These are phyloP conservation scores for Desmodus rotundus DNA, from an alignment of 2,113 vertebrate genomes.

Conservation along the genomic window DNA sequence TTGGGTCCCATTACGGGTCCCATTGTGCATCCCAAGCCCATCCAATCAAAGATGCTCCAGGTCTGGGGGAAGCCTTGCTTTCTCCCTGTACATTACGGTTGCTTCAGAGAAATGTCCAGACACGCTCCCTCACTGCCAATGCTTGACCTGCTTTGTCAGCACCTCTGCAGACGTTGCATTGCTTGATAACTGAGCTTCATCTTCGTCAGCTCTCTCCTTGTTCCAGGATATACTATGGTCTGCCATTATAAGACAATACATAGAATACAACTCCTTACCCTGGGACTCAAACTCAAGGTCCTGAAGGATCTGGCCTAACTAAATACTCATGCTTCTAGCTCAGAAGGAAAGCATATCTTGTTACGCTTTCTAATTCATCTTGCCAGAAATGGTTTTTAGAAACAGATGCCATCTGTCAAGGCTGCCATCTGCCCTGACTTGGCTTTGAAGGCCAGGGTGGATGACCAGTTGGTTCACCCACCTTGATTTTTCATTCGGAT, in stretches of 20 bases:
- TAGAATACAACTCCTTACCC: background rate
- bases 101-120: background rate
- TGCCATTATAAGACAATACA: too few species aligned
- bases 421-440: conserved; percentile 29
- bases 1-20: too few species aligned
- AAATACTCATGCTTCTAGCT: background rate
- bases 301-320: background rate
- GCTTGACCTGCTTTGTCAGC: background rate
- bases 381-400: conserved; percentile 41
- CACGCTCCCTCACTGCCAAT: accelerated
- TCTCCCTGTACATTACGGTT: background rate
- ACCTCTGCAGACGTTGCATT: background rate
- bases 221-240: background rate
- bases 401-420: conserved; percentile 62
- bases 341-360: conserved; percentile 1
- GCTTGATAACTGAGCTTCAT: background rate
- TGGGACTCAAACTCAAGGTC: background rate
- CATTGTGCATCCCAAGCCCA: too few species aligned
- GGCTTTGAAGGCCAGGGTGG: background rate
- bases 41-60: background rate
- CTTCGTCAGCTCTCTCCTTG: background rate
- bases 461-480: background rate
- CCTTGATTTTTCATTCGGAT: background rate
- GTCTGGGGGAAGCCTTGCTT: background rate
- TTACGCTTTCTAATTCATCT: background rate